Percentiles rank a stretch among this genome's conserved stretches.
phyloP scores from a whole-genome alignment of 2,888 invertebrate genomes.

The Heptascelio sp. region DNA sequence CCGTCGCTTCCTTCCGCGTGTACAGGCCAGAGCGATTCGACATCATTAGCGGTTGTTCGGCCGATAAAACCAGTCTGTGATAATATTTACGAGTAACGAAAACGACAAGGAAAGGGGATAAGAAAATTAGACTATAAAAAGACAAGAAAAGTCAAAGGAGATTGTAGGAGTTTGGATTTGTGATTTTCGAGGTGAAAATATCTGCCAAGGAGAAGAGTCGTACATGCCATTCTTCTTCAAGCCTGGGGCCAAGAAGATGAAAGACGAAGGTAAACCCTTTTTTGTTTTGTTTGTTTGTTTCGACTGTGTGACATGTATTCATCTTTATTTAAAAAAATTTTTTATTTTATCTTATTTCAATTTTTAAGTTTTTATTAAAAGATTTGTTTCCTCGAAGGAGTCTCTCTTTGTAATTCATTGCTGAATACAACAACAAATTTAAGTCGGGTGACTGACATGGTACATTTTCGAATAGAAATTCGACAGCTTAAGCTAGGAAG shows the following conservation, averaged over 20 bases:
- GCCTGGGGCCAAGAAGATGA: constrained; percentile 51
- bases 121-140: too few species aligned
- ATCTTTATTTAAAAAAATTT: too few species aligned
- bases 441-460: too few species aligned
- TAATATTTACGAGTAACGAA: constrained; percentile 39
- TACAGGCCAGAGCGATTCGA: background rate
- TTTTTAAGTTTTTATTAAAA: too few species aligned
- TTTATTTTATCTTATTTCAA: too few species aligned
- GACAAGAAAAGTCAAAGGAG: background rate
- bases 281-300: constrained; percentile 27
- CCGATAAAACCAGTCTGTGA: constrained; percentile 48
- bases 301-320: too few species aligned
- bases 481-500: too few species aligned
- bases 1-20: constrained; percentile 19
- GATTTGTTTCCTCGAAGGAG: too few species aligned
- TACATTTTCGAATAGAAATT: too few species aligned
- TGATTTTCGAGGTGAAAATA: constrained; percentile 30
- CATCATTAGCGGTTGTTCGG: too few species aligned
- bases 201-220: background rate
- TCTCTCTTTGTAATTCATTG: too few species aligned
- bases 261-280: constrained; percentile 56
- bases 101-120: background rate
- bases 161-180: background rate
- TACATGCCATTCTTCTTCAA: constrained; percentile 56
- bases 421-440: too few species aligned